These are phyloP conservation scores for Paramormyrops kingsleyae DNA, from an alignment of 2,113 vertebrate species.

Conservation along the genomic window DNA sequence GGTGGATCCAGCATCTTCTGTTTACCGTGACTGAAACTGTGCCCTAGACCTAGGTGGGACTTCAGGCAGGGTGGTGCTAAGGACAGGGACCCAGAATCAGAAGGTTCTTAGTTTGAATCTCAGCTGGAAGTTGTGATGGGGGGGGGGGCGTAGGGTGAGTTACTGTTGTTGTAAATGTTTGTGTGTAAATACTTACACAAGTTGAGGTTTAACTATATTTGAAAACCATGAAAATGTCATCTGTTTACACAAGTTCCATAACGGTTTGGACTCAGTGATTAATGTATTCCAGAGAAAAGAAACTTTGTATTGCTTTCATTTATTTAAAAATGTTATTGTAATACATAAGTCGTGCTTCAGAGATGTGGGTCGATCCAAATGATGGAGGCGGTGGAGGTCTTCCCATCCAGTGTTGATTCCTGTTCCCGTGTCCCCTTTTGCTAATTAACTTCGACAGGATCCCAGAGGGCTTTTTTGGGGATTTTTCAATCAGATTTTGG, in stretches of 20 bases:
- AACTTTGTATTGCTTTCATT: neutral
- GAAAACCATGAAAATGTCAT: neutral
- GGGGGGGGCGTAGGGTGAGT: neutral
- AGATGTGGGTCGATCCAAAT: neutral
- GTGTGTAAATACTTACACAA: neutral
- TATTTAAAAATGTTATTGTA: neutral
- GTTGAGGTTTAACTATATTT: neutral
- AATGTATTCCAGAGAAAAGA: neutral
- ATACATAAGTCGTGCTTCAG: neutral
- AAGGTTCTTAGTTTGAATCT: neutral
- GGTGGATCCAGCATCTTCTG: neutral
- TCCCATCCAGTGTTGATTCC: neutral
- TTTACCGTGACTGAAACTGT: neutral
- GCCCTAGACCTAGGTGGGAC: neutral
- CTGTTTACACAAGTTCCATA: neutral
- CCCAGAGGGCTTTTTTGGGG: neutral
- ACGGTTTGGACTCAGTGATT: neutral
- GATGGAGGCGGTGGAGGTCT: neutral
- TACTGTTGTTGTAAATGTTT: neutral
- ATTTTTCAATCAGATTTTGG: neutral
- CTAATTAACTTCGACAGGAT: neutral
- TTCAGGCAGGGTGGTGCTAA: neutral
- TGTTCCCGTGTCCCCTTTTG: neutral
- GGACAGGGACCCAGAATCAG: neutral
- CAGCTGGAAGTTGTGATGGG: neutral